Evolutionary conservation across 2,888 invertebrate species (phyloP).

Genomic region (Macaria liturata): DNA sequence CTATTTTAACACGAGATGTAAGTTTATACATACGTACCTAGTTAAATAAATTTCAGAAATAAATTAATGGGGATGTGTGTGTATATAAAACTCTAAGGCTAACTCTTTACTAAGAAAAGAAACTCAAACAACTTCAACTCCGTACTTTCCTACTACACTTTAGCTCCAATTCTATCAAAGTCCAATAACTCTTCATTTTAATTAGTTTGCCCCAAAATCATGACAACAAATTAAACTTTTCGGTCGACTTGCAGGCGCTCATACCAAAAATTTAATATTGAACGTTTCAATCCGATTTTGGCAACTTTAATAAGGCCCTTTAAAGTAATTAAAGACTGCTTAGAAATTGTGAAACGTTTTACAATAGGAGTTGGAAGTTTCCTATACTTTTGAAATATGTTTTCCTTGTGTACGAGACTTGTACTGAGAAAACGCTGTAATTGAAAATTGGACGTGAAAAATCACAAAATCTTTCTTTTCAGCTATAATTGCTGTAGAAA

Average conservation of each 20-base stretch:
- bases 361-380: background rate
- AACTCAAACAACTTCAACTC: background rate
- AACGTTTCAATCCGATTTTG: constrained; percentile 25
- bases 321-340: constrained; percentile 19
- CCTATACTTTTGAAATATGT: background rate
- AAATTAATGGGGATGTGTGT: too few species aligned
- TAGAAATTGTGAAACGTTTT: constrained; percentile 11
- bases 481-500: too few species aligned
- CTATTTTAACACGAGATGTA: too few species aligned
- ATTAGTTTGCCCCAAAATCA: constrained; percentile 22
- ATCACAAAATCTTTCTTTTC: too few species aligned
- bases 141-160: background rate
- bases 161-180: constrained; percentile 5
- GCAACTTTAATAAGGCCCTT: constrained; percentile 22
- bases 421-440: too few species aligned
- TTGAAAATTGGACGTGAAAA: too few species aligned
- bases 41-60: too few species aligned
- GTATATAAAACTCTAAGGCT: too few species aligned
- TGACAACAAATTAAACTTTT: constrained; percentile 31
- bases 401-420: background rate
- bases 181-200: constrained; percentile 17
- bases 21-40: too few species aligned
- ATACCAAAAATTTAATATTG: constrained; percentile 30
- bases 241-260: constrained; percentile 25
- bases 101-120: too few species aligned